Conservation (phyloP, 2,113 vertebrate genomes). For the Corythornis vintsioides region DNA sequence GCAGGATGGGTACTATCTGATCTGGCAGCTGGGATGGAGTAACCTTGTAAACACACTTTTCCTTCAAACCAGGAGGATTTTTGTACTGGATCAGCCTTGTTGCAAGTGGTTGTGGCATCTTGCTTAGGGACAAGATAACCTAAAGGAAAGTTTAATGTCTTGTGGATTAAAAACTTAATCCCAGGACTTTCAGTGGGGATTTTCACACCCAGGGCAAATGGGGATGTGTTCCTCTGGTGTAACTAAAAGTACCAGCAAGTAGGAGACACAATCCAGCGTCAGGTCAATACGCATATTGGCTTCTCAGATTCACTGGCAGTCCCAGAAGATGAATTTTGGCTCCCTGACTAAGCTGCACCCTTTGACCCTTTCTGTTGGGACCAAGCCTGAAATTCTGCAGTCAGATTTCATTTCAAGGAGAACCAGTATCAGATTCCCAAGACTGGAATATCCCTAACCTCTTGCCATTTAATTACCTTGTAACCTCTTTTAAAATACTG, state of each 20-base stretch:
- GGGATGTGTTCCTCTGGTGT: not conserved
- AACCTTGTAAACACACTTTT: not conserved
- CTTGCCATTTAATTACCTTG: not conserved
- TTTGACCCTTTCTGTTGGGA: not conserved
- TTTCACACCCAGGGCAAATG: not conserved
- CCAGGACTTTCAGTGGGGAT: not conserved
- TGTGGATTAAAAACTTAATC: not conserved
- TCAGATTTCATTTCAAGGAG: not conserved
- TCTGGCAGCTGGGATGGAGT: not conserved
- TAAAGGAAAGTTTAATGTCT: not conserved
- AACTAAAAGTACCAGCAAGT: not conserved
- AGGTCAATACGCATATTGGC: not conserved
- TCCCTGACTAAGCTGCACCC: not conserved
- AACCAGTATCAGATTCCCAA: not conserved
- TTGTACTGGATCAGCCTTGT: not conserved
- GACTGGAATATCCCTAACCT: not conserved
- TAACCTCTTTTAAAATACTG: accelerated
- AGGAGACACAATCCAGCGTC: not conserved
- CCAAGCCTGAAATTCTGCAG: not conserved
- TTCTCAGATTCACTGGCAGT: not conserved
- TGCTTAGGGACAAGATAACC: not conserved
- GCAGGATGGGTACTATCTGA: not conserved
- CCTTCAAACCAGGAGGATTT: not conserved
- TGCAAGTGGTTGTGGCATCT: not conserved
- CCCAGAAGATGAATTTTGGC: not conserved